These are phyloP conservation scores for Lithophane ornitopus DNA, from an alignment of 2,888 invertebrate genomes.

Conservation along the genomic window DNA sequence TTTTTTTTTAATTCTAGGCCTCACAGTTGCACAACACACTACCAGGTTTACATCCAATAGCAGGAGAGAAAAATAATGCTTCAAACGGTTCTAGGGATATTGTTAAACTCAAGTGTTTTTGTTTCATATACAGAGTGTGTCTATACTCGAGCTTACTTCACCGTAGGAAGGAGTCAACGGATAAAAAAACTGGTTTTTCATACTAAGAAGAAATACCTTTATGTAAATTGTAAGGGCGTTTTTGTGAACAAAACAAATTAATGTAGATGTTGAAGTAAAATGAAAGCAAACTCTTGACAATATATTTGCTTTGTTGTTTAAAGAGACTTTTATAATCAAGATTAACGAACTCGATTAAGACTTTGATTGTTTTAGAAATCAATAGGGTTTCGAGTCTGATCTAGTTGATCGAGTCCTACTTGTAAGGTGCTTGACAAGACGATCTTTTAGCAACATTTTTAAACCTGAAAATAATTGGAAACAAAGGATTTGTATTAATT, in stretches of 20 bases:
- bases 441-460: neutral
- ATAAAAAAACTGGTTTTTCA: neutral
- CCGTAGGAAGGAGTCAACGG: neutral
- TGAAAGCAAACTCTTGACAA: neutral
- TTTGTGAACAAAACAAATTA: constrained; percentile 17
- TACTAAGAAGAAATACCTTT: neutral
- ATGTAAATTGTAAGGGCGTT: neutral
- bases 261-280: constrained; percentile 1
- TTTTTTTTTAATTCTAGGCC: neutral
- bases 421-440: neutral
- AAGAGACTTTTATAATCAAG: constrained; percentile 10
- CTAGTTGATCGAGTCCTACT: no score
- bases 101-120: constrained; percentile 33
- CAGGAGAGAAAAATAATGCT: constrained; percentile 17
- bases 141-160: constrained; percentile 4
- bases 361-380: constrained; percentile 11
- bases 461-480: neutral
- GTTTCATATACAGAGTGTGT: constrained; percentile 23
- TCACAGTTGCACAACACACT: neutral
- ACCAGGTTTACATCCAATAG: neutral
- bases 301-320: neutral
- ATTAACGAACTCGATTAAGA: constrained; percentile 17
- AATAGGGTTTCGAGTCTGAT: neutral
- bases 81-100: constrained; percentile 3
- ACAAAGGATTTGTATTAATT: neutral